Evolutionary conservation across 2,888 invertebrate species (phyloP).

Genomic region (Lamellibrachia satsuma): DNA sequence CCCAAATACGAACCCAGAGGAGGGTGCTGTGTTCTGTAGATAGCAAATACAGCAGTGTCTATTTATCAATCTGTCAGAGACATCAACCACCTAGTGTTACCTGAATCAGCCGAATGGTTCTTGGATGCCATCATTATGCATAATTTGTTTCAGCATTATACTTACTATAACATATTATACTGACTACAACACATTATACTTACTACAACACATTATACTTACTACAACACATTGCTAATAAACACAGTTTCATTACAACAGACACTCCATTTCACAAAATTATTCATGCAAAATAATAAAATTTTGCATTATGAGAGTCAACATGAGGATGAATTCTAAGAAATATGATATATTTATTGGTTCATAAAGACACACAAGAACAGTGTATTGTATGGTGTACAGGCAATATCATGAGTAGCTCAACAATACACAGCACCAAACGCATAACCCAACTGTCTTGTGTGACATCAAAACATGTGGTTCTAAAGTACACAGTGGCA

Average conservation of each 20-base stretch:
- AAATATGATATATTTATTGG: background rate
- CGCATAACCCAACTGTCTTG: background rate
- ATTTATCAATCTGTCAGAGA: background rate
- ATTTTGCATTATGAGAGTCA: background rate
- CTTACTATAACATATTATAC: too few species aligned
- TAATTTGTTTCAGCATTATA: background rate
- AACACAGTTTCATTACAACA: too few species aligned
- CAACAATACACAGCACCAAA: background rate
- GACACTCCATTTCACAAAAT: background rate
- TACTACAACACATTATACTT: too few species aligned
- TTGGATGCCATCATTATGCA: background rate
- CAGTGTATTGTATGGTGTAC: background rate
- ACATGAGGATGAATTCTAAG: background rate
- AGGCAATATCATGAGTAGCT: too few species aligned
- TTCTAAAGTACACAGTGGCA: background rate
- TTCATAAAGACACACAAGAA: background rate
- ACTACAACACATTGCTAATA: too few species aligned
- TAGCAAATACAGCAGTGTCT: background rate
- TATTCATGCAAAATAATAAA: background rate
- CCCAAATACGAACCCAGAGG: constrained; percentile 1
- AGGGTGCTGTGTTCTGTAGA: background rate
- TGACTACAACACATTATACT: too few species aligned
- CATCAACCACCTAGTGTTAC: background rate
- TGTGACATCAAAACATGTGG: background rate
- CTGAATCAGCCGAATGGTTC: background rate